Base-by-base conservation (phyloP, 2,888 invertebrate species). In the Rotaria macrura region DNA sequence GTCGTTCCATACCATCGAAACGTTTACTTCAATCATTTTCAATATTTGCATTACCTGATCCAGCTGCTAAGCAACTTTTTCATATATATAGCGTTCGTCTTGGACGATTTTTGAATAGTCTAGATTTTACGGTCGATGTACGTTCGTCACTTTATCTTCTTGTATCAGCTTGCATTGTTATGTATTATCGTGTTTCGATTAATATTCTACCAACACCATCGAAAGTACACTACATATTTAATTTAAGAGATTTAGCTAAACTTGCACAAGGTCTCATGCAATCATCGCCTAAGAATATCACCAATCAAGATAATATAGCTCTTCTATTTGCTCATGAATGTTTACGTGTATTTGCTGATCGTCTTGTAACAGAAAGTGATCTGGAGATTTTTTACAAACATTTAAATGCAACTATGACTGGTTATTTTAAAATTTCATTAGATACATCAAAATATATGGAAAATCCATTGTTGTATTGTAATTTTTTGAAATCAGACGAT, bases 211-310 rank as follows among this genome's bases (percentile, higher is more conserved):
- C 91, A 20, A 91, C 91, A 10, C 91, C 91, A 12, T 88, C 90
- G 65, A 91, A 90, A 87, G 89, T 89, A n/a, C 91, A 91, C 87
- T 91, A 91, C 87, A 90, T 90, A n/a, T 91, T 90, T 87, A 91
- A 91, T 87, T 88, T 91, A 57, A 87, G 91, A 85, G 91, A 91
- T 88, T 88, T 90, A 43, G 89, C 90, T 29, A 89, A 91, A 89
- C 90, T 90, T 7, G 89, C 90, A n/a, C 88, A 89, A 84, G 91
- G 91, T 25, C 87, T 91, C 85, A 87, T 90, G 52, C 90, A 90
- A 86, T 90, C 90, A 3, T 89, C 90, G 74, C 89, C 89, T 25
- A 88, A 88, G 1, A 89, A 90, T 25, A 89, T 90, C 38, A 89
- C 90, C 5, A 90, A 89, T 72, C 89, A 89, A 84, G 90, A 90